Evolutionary conservation across 1,140 invertebrate species (phyloP).

Genomic region (Pseudomyrmex concolor): DNA sequence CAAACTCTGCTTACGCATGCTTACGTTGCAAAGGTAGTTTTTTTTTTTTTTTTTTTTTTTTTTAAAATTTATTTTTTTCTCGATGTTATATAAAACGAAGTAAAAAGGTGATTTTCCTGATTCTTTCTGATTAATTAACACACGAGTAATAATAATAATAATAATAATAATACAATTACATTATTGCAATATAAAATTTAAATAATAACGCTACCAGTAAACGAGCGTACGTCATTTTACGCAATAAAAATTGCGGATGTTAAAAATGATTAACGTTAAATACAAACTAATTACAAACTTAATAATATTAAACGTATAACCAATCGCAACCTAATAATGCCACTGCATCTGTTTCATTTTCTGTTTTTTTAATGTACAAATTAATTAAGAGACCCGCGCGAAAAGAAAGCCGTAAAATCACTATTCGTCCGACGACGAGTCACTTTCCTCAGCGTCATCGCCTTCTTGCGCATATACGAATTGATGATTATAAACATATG

Average conservation of each 20-base stretch:
- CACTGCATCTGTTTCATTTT: conserved; percentile 48
- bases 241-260: conserved; percentile 61
- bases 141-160: conserved; percentile 54
- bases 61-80: conserved; percentile 73
- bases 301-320: conserved; percentile 75
- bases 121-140: conserved; percentile 64
- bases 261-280: conserved; percentile 79
- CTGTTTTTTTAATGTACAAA: conserved; percentile 60
- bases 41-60: conserved; percentile 47
- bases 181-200: conserved; percentile 81
- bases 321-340: conserved; percentile 63
- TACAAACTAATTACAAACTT: conserved; percentile 85
- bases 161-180: conserved; percentile 77
- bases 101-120: conserved; percentile 30
- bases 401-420: conserved; percentile 62
- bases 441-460: conserved; percentile 77
- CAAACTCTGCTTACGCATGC: conserved; percentile 82
- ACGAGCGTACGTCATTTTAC: conserved; percentile 35
- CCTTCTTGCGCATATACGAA: conserved; percentile 73
- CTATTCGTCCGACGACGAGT: conserved; percentile 76
- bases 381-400: conserved; percentile 47
- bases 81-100: conserved; percentile 67
- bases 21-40: conserved; percentile 71
- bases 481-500: conserved; percentile 78
- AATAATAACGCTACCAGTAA: conserved; percentile 79